Evolutionary conservation across 2,888 invertebrate species (phyloP).

Genomic region (Hypolimnas misippus): DNA sequence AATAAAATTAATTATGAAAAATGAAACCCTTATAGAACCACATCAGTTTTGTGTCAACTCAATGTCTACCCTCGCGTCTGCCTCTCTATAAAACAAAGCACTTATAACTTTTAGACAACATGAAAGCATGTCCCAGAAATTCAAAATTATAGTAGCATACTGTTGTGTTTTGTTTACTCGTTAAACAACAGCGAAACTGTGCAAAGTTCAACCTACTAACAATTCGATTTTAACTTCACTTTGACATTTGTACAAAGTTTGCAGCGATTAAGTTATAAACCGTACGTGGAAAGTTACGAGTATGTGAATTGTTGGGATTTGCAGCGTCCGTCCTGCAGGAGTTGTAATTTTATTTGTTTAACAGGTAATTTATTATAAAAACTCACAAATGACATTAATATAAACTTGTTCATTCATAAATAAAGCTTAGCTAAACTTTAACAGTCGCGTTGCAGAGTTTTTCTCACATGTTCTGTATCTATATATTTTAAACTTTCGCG

Average conservation of each 20-base stretch:
- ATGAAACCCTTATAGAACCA: too few species aligned
- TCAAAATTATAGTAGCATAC: constrained; percentile 18
- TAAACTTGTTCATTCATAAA: too few species aligned
- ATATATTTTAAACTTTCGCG: too few species aligned
- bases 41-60: too few species aligned
- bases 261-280: constrained; percentile 4
- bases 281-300: constrained; percentile 6
- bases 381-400: not conserved
- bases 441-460: too few species aligned
- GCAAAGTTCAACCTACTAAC: constrained; percentile 24
- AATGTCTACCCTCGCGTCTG: too few species aligned
- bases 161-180: constrained; percentile 12
- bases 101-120: not conserved
- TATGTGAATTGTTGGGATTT: not conserved
- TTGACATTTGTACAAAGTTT: constrained; percentile 21
- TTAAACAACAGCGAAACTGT: constrained; percentile 17
- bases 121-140: constrained; percentile 3
- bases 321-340: not conserved
- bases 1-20: too few species aligned
- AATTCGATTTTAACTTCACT: constrained; percentile 32
- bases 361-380: not conserved
- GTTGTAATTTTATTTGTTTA: not conserved
- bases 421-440: too few species aligned
- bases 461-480: too few species aligned
- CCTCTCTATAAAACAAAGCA: too few species aligned